phyloP scores from a whole-genome alignment of 2,113 vertebrate genomes.

The Dendrocopos noguchii region DNA sequence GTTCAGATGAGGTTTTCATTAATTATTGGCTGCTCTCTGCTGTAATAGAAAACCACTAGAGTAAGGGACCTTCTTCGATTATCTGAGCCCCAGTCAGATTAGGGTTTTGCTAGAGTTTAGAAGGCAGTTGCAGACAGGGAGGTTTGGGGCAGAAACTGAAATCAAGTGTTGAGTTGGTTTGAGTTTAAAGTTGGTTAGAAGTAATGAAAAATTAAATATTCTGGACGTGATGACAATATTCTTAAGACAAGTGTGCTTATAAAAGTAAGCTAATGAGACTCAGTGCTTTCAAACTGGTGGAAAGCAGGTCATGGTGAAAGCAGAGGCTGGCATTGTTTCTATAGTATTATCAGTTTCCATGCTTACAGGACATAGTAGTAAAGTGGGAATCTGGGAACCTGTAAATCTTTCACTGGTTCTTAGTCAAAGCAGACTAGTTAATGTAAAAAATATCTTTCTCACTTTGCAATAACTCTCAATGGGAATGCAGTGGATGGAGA shows the following conservation, averaged over 20 bases:
- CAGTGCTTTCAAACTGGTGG: constrained; percentile 40
- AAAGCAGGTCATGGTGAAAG: constrained; percentile 54
- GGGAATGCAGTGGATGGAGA: constrained; percentile 9
- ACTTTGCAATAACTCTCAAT: constrained; percentile 59
- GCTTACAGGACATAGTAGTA: constrained; percentile 62
- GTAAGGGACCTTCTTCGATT: background rate
- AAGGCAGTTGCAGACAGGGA: background rate
- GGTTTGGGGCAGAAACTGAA: background rate
- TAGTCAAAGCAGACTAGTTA: constrained; percentile 26
- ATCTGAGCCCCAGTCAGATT: background rate
- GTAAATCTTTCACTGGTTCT: constrained; percentile 75
- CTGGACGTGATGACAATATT: background rate
- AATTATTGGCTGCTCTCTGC: background rate
- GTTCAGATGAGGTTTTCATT: background rate
- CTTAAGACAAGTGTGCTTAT: background rate
- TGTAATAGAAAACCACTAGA: background rate
- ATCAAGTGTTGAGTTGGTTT: background rate
- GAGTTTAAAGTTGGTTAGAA: background rate
- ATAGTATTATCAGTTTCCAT: constrained; percentile 60
- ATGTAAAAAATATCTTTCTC: constrained; percentile 66
- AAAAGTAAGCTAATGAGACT: constrained; percentile 28
- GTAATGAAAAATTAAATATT: constrained; percentile 20
- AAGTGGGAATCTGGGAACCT: constrained; percentile 36
- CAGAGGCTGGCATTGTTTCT: constrained; percentile 49
- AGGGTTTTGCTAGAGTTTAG: background rate